Evolutionary conservation across 1,140 invertebrate species (phyloP).

Genomic region (Meloidogyne floridensis): DNA sequence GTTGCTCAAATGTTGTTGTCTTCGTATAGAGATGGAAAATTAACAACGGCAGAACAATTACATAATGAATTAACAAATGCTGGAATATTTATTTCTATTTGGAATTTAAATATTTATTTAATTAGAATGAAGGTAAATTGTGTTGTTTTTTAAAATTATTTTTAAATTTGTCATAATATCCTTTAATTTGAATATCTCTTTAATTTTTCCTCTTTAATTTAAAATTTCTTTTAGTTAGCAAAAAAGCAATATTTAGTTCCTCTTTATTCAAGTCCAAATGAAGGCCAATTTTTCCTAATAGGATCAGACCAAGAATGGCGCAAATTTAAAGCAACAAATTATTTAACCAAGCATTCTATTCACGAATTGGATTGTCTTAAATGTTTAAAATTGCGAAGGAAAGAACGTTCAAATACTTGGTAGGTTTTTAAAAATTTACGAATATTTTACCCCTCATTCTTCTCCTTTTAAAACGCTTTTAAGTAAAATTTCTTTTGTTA

Average conservation of each 20-base stretch:
- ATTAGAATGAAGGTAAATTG: not conserved
- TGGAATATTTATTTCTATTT: not conserved
- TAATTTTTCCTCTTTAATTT: not conserved
- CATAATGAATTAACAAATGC: not conserved
- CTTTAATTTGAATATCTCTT: too few species aligned
- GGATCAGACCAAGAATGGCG: not conserved
- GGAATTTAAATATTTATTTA: not conserved
- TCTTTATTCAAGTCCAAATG: not conserved
- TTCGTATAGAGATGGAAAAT: not conserved
- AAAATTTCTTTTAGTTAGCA: not conserved
- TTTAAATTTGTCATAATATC: too few species aligned
- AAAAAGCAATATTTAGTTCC: not conserved
- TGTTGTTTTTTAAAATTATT: not conserved
- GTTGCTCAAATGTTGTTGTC: not conserved
- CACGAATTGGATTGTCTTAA: not conserved
- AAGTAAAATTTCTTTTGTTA: too few species aligned
- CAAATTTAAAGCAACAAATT: not conserved
- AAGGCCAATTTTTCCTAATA: not conserved
- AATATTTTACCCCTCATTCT: too few species aligned
- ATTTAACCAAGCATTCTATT: not conserved
- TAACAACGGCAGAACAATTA: not conserved
- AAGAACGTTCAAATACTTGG: not conserved
- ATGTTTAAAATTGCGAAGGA: not conserved
- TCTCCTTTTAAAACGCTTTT: too few species aligned
- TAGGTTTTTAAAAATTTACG: not conserved